Evolutionary conservation across 2,797 vertebrate genomes (phyloP), one percentile per base, ranked within the genome.

Genomic region (Gymnothorax reevesii): DNA sequence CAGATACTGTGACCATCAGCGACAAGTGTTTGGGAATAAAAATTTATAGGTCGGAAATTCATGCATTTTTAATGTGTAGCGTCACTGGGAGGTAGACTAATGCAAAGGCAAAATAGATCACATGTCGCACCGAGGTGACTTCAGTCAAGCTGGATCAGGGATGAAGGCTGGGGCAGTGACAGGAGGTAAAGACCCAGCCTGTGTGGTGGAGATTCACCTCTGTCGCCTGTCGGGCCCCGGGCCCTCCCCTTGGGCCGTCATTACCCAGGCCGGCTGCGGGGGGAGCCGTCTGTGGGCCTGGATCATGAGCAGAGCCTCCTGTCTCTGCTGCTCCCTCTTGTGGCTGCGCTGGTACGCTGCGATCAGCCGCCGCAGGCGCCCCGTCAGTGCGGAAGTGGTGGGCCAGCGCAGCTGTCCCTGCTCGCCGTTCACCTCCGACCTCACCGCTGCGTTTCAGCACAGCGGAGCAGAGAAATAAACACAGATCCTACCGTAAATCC

Each of bases 301-400:
- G 55, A 97, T 92, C 77, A 54, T 42, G 7, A 64, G 69, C 92
- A 96, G 96, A 25, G 95, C 3, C 57, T 95, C 96, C 62, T 96
- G 97, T 64, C 96, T 15, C 86, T 97, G 96, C 93, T 99, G 98
- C 84, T 97, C 96, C 85, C 97, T 99, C 92, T 99, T 99, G 88
- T 97, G 98, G 75, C 95, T 98, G 83, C 99, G 96, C 88, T 99
- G 99, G 77, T 98, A 99, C 0, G 99, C 97, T 0, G 99, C 99
- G 93, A 99, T 99, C 54, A 99, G 96, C 84, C 99, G 98, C 57
- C 99, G 96, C 84, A 99, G 96, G 1, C 98, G 95, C 4, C 98
- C 99, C 0, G 99, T 99, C 92, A 99, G 94, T 87, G 97, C 96
- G 0, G 99, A 99, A 9, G 98, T 93, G 0, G 97, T 97, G 2